These are phyloP conservation scores for Taphrorychus bicolor DNA, from an alignment of 2,888 invertebrate genomes.

Conservation along the genomic window DNA sequence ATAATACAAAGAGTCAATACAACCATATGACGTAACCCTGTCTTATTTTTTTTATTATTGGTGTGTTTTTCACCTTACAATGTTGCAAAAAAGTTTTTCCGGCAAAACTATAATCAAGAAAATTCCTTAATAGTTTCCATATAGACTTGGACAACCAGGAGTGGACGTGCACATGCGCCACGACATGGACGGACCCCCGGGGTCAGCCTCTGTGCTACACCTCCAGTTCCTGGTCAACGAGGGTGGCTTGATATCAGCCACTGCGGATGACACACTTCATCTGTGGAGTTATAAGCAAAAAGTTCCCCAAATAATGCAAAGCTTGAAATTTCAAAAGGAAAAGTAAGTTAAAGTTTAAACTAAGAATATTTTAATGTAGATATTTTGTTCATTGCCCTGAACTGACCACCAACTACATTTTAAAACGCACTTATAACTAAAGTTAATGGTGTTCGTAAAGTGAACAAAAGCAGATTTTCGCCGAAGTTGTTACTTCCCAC, in stretches of 20 bases:
- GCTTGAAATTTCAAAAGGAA: conserved; percentile 96
- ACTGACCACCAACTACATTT: not conserved
- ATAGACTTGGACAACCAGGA: conserved; percentile 94
- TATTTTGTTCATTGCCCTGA: no score
- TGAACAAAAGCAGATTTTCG: no score
- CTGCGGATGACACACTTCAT: conserved; percentile 95
- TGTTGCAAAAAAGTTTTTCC: no score
- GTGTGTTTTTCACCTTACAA: no score
- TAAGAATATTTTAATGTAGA: not conserved
- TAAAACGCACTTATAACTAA: not conserved
- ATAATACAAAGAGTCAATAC: no score
- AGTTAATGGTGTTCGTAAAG: not conserved
- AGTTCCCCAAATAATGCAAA: conserved; percentile 92
- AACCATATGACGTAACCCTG: no score
- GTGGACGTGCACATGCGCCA: conserved; percentile 95
- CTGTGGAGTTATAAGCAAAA: conserved; percentile 98
- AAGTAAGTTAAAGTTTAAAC: conserved; percentile 80
- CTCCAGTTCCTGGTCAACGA: conserved; percentile 96
- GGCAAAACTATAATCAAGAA: not conserved
- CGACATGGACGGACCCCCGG: conserved; percentile 65
- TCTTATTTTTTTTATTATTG: no score
- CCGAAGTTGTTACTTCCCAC: no score
- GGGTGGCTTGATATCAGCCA: conserved; percentile 94
- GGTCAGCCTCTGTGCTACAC: conserved; percentile 82
- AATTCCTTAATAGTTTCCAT: conserved; percentile 56